Evolutionary conservation across 2,113 vertebrate species (phyloP).

Genomic region (Dinomys branickii): DNA sequence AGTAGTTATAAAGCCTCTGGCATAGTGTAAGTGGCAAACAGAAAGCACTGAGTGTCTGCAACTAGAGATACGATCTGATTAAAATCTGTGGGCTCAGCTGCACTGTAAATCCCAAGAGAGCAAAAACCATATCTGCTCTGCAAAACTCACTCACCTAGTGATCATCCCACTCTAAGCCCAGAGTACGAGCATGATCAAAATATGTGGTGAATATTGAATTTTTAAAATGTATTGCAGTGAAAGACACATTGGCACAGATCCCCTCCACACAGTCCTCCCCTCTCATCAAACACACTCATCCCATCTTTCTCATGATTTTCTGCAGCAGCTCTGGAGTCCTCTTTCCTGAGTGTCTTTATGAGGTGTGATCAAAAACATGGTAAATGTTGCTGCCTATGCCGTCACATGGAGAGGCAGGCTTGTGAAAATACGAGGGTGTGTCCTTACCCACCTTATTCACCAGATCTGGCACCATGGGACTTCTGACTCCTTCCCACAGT

Average conservation of each 20-base stretch:
- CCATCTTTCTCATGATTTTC: not conserved
- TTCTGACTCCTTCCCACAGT: not conserved
- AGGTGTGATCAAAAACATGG: not conserved
- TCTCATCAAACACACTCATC: not conserved
- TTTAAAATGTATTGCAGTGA: too few relatives aligned
- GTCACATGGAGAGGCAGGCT: not conserved
- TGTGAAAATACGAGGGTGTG: not conserved
- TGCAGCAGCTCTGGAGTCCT: not conserved
- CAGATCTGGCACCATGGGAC: not conserved
- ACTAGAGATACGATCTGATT: not conserved
- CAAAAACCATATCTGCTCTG: not conserved
- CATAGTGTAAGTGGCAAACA: not conserved
- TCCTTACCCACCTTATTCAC: not conserved
- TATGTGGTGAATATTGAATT: not conserved
- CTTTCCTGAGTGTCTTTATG: not conserved
- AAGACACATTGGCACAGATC: not conserved
- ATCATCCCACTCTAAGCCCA: not conserved
- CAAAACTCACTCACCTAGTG: not conserved
- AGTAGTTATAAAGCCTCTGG: not conserved
- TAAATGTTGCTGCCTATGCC: not conserved
- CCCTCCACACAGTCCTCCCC: not conserved
- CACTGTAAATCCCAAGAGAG: not conserved
- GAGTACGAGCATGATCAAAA: not conserved
- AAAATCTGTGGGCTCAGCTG: slow-evolving; percentile 14
- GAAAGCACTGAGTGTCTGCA: not conserved